Conservation (phyloP, 2,888 invertebrate genomes). For the Geophilus truncorum region DNA sequence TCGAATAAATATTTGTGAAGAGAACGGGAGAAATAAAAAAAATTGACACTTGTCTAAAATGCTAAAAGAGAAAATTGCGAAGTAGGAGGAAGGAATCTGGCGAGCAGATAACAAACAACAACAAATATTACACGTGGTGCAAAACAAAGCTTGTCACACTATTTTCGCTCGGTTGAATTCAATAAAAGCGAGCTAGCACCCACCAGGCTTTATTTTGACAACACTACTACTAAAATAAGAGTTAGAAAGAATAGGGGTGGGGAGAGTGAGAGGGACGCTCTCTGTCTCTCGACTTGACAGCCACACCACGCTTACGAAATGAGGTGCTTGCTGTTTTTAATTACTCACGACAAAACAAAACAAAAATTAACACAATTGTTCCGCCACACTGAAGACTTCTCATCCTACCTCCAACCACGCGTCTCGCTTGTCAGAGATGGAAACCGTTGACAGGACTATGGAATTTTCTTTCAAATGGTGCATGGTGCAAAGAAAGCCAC, state of each 20-base stretch:
- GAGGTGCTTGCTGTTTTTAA: slow-evolving; percentile 30
- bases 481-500: neutral
- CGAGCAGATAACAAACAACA: slow-evolving; percentile 32
- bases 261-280: slow-evolving; percentile 3
- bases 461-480: slow-evolving; percentile 8
- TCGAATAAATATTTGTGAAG: slow-evolving; percentile 24
- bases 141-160: slow-evolving; percentile 31
- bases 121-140: slow-evolving; percentile 30
- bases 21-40: neutral
- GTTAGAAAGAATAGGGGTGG: neutral
- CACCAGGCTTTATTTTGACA: slow-evolving; percentile 25
- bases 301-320: slow-evolving; percentile 22
- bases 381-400: slow-evolving; percentile 22
- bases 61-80: slow-evolving; percentile 13
- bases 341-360: slow-evolving; percentile 33
- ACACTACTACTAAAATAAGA: slow-evolving; percentile 21
- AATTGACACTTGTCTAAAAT: slow-evolving; percentile 18
- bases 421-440: slow-evolving; percentile 22
- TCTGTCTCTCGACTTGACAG: slow-evolving; percentile 20
- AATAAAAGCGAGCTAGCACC: slow-evolving; percentile 25
- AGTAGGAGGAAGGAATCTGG: slow-evolving; percentile 24
- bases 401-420: slow-evolving; percentile 19
- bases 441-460: slow-evolving; percentile 6
- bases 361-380: slow-evolving; percentile 33
- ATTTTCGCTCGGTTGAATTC: slow-evolving; percentile 27